Base-by-base conservation (phyloP, 2,113 vertebrate genomes). In the Labeo rohita region DNA sequence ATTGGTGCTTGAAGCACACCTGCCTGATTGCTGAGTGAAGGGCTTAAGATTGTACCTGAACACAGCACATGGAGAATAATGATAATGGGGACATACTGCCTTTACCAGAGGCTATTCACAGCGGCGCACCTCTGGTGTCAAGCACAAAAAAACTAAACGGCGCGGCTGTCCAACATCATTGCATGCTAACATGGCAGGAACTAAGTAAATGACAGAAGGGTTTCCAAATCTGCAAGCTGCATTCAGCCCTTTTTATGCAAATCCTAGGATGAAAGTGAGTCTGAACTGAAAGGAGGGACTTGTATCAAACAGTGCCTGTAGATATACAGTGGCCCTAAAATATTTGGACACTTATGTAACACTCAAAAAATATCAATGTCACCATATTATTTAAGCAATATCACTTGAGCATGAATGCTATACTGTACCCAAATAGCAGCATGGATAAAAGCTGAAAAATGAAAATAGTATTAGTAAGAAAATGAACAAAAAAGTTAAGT, bases 301-400 rank as follows among this genome's bases (percentile, higher is more conserved):
- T 13, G 39, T 45, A 34, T 6, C 15, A 83, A 54, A 73, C 18
- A 73, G 34, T 52, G 74, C n/a, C 74, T 54, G 47, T 36, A 77
- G 74, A 18, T 54, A 54, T 77, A 52, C 23, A 77, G 11, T 77
- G 15, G 21, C n/a, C 72, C 45, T 49, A 13, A 76, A 77, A 36
- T 47, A 76, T 76, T 15, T 52, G 74, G 74, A 15, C 74, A 52
- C 47, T 52, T 52, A 47, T 74, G 72, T 47, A 74, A 49, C 72
- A 49, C 21, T 45, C 68, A 74, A 74, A 74, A 49, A 74, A 49
- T 15, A 74, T 74, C 68, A 72, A 11, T 72, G 68, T 72, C 16
- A 16, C 68, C 23, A n/a, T 13, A 21, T 28, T 10, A 81, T 86
- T 90, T 86, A 92, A 94, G 89, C 87, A 89, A 80, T 70, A 18